Percentiles rank a stretch among this genome's conserved stretches.
Conservation (phyloP, 2,888 invertebrate species). For the Patella depressa region DNA sequence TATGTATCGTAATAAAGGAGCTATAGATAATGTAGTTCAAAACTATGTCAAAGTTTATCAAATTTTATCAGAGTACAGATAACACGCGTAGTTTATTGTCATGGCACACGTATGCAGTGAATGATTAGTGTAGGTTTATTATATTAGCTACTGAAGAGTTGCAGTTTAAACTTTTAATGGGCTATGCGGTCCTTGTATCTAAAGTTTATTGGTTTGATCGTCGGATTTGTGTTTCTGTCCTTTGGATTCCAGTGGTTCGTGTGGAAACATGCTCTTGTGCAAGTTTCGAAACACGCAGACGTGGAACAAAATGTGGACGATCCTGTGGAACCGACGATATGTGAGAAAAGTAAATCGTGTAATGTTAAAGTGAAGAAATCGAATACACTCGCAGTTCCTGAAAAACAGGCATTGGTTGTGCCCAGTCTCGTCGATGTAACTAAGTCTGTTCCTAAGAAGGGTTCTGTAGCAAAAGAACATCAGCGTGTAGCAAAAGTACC, state of each 20-base stretch:
- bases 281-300: background rate
- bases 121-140: no score
- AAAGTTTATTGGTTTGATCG: slow-evolving; percentile 15
- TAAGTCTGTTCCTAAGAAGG: background rate
- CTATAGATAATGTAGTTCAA: no score
- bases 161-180: background rate
- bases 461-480: no score
- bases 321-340: background rate
- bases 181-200: slow-evolving; percentile 18
- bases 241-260: slow-evolving; percentile 14
- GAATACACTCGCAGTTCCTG: background rate
- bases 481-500: background rate
- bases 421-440: no score
- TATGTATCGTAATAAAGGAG: no score
- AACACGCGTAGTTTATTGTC: no score
- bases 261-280: slow-evolving; percentile 5
- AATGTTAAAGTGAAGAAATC: background rate
- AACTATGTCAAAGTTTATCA: no score
- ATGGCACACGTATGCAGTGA: no score
- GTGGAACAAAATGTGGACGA: background rate
- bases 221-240: slow-evolving; percentile 7
- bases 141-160: no score
- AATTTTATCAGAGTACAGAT: no score
- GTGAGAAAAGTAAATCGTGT: background rate
- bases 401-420: background rate